These are phyloP conservation scores for Ictalurus punctatus DNA, from an alignment of 2,113 vertebrate genomes.

Conservation along the genomic window DNA sequence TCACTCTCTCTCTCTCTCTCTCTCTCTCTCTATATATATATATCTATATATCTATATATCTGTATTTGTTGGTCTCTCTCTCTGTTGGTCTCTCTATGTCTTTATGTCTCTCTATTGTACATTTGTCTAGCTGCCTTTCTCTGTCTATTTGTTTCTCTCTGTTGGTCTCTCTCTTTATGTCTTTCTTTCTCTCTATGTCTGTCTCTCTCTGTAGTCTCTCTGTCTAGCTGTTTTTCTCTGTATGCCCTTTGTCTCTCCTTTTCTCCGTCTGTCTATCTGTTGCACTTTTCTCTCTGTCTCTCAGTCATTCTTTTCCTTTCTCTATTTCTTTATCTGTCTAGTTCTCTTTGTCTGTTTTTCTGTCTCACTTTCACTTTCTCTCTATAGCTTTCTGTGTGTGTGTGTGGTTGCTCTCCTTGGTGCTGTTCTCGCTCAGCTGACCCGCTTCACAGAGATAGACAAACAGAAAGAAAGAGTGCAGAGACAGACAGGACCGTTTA, in stretches of 20 bases:
- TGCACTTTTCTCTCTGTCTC: background rate
- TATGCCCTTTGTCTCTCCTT: background rate
- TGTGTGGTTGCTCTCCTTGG: constrained; percentile 34
- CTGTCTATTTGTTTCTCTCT: background rate
- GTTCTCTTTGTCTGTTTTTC: background rate
- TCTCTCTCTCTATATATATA: background rate
- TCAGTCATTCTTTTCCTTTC: background rate
- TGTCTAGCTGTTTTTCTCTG: background rate
- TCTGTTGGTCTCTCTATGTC: background rate
- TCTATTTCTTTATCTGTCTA: background rate
- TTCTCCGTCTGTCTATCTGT: background rate
- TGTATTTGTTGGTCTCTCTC: too few relatives aligned
- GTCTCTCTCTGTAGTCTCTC: too few relatives aligned
- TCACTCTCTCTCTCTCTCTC: background rate
- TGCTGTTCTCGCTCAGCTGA: constrained; percentile 24
- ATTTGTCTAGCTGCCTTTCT: background rate
- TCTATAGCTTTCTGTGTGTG: constrained; percentile 16
- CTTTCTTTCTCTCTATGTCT: too few relatives aligned
- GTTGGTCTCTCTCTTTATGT: background rate
- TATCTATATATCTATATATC: too few relatives aligned
- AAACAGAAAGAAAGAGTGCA: background rate
- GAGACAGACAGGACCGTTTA: constrained; percentile 1
- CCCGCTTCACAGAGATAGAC: background rate
- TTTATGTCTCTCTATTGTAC: background rate
- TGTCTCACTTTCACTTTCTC: constrained; percentile 1